These are phyloP conservation scores for Barnardius zonarius DNA, from an alignment of 2,113 vertebrate genomes.

Conservation along the genomic window DNA sequence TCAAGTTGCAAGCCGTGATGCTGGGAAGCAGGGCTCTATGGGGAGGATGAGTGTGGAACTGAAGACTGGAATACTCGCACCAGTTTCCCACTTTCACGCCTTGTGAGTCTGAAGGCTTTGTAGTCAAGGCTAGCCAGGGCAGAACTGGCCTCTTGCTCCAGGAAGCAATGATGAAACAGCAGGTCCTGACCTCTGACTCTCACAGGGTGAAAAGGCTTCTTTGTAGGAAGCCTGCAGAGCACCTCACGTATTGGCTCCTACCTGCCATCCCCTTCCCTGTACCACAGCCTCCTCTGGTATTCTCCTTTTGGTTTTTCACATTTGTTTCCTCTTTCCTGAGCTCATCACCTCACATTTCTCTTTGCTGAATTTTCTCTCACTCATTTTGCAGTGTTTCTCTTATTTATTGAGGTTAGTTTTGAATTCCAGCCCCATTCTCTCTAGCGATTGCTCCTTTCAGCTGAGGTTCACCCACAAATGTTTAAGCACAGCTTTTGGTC, in stretches of 20 bases:
- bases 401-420: not conserved
- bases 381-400: not conserved
- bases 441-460: not conserved
- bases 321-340: not conserved
- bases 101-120: not conserved
- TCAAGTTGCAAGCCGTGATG: not conserved
- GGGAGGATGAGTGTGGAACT: not conserved
- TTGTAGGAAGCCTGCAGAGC: not conserved
- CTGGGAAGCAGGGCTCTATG: too few relatives aligned
- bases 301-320: not conserved
- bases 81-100: not conserved
- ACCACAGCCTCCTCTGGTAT: not conserved
- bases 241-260: not conserved
- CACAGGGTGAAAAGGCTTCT: not conserved
- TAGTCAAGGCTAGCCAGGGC: not conserved
- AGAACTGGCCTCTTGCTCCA: not conserved
- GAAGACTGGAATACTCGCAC: not conserved
- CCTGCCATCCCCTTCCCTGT: rapidly evolving
- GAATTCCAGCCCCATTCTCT: not conserved
- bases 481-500: not conserved
- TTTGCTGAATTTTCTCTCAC: not conserved
- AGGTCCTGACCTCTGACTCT: not conserved
- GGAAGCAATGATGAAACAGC: not conserved
- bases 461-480: not conserved
- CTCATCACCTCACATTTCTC: rapidly evolving